phyloP scores from a whole-genome alignment of 2,888 invertebrate genomes.

The Colostygia pectinataria region DNA sequence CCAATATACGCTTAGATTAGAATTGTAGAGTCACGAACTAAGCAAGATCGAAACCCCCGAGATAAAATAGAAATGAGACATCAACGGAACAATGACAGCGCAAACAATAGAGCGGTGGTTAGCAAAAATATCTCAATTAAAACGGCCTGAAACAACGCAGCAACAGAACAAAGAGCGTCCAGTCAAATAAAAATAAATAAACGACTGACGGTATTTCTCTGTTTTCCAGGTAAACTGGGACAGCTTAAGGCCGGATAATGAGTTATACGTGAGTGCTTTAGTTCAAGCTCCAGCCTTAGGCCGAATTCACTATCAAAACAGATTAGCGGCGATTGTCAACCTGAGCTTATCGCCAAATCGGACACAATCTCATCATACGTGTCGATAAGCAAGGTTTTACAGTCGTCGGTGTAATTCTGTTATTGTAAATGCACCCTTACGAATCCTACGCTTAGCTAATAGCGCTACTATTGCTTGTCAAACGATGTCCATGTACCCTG shows the following conservation, averaged over 20 bases:
- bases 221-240: conserved; percentile 83
- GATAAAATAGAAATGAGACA: conserved; percentile 30
- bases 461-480: conserved; percentile 48
- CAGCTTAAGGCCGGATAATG: conserved; percentile 82
- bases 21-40: conserved; percentile 10
- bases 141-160: conserved; percentile 36
- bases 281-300: conserved; percentile 52
- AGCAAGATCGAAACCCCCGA: conserved; percentile 16
- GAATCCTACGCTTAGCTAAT: conserved; percentile 32
- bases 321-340: conserved; percentile 46
- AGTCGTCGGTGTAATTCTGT: conserved; percentile 2
- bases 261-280: conserved; percentile 79
- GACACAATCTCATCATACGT: neutral
- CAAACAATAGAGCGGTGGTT: conserved; percentile 36
- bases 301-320: conserved; percentile 7
- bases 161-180: conserved; percentile 47
- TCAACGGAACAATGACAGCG: conserved; percentile 23
- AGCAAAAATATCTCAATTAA: conserved; percentile 38
- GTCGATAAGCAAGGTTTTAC: conserved; percentile 4
- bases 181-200: conserved; percentile 60
- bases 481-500: conserved; percentile 31
- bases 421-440: conserved; percentile 17
- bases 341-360: conserved; percentile 5
- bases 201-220: conserved; percentile 68
- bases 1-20: conserved; percentile 2